Conservation (phyloP, 2,113 vertebrate genomes). For the Falco punctatus region DNA sequence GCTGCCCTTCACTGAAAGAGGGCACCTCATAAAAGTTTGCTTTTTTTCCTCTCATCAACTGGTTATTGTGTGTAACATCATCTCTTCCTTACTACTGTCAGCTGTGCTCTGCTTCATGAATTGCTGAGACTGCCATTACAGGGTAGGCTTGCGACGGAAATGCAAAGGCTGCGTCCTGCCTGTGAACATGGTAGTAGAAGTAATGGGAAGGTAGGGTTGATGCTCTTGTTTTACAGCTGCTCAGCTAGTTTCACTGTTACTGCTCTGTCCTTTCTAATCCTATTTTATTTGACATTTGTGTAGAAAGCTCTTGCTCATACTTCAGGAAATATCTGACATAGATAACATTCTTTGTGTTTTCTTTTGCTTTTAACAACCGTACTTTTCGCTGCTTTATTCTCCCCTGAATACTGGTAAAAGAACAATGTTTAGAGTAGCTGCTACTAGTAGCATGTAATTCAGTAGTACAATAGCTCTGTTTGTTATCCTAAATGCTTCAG, state of each 20-base stretch:
- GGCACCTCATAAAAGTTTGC: neutral
- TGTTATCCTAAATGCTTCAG: neutral
- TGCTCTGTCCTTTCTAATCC: neutral
- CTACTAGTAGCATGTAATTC: neutral
- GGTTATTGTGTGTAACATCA: neutral
- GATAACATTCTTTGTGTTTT: neutral
- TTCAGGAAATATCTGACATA: constrained; percentile 26
- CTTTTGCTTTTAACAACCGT: neutral
- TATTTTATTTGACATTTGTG: neutral
- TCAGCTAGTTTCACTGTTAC: neutral
- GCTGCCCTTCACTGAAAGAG: neutral
- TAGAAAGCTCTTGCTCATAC: neutral
- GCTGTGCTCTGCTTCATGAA: neutral
- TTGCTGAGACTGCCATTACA: neutral
- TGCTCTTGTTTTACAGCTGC: neutral
- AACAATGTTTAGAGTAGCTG: neutral
- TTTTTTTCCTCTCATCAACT: neutral
- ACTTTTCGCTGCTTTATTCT: neutral
- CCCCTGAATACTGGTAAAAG: neutral
- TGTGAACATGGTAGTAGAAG: neutral
- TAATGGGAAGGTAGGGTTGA: neutral
- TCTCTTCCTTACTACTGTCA: neutral
- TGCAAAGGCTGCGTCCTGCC: neutral
- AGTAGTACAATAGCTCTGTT: neutral
- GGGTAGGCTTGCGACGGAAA: neutral